Conservation (phyloP, 2,113 vertebrate genomes). For the Spheniscus mendiculus region DNA sequence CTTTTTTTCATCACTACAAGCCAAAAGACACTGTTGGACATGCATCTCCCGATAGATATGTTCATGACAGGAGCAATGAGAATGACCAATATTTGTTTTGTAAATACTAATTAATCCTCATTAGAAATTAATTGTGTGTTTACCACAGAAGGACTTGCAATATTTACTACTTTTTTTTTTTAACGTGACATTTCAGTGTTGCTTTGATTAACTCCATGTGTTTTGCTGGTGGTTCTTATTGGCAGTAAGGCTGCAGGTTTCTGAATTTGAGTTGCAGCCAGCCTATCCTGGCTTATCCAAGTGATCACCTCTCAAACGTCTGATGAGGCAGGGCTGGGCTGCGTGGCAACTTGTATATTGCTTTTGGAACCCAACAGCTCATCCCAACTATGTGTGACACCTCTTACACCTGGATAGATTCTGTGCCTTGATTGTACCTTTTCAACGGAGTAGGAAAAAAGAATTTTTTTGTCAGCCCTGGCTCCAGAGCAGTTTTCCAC, state of each 20-base stretch:
- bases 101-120: background rate
- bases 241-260: background rate
- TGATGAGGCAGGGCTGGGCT: background rate
- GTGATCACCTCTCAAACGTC: background rate
- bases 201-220: background rate
- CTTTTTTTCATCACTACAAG: background rate
- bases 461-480: background rate
- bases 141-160: background rate
- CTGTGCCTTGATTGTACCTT: background rate
- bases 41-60: background rate
- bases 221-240: background rate
- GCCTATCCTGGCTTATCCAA: background rate
- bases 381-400: constrained; percentile 12
- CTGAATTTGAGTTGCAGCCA: background rate
- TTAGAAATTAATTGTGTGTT: background rate
- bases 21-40: background rate
- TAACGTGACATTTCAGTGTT: background rate
- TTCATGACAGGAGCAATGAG: background rate
- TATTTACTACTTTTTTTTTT: background rate
- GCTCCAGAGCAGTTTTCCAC: background rate
- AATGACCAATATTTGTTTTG: background rate
- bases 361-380: constrained; percentile 48
- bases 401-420: background rate
- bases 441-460: background rate
- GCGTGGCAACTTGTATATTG: background rate